A percentile compares a stretch with the other conserved stretches of the same genome.
These are phyloP conservation scores for Hippoglossus hippoglossus DNA, from an alignment of 2,797 vertebrate genomes.

Conservation along the genomic window DNA sequence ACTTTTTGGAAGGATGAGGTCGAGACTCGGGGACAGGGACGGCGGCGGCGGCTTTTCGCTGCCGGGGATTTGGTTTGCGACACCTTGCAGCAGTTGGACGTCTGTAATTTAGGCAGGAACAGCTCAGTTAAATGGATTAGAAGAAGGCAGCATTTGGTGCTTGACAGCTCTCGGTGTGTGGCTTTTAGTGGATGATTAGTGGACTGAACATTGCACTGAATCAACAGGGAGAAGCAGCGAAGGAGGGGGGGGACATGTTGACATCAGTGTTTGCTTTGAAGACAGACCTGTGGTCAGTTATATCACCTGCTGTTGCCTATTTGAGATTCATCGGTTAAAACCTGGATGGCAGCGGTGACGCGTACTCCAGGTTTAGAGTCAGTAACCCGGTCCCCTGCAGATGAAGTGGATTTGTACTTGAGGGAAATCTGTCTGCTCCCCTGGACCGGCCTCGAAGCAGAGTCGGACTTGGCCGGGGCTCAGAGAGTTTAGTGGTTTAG, in stretches of 20 bases:
- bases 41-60: slow-evolving; percentile 18
- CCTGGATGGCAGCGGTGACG: slow-evolving; percentile 17
- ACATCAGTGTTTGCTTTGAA: slow-evolving; percentile 11
- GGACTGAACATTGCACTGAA: slow-evolving; percentile 23
- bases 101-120: slow-evolving; percentile 52
- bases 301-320: slow-evolving; percentile 13
- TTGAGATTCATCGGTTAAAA: slow-evolving; percentile 7
- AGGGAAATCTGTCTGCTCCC: slow-evolving; percentile 19
- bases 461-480: slow-evolving; percentile 62
- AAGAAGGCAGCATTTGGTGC: slow-evolving; percentile 57
- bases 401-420: slow-evolving; percentile 42
- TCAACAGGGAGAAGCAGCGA: slow-evolving; percentile 21
- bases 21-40: slow-evolving; percentile 18
- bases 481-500: slow-evolving; percentile 66
- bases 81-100: slow-evolving; percentile 42
- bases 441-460: slow-evolving; percentile 30
- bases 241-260: neutral
- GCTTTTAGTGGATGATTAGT: slow-evolving; percentile 52
- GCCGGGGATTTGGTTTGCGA: slow-evolving; percentile 39
- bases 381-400: slow-evolving; percentile 36
- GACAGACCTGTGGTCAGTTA: slow-evolving; percentile 6
- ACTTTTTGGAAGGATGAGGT: slow-evolving; percentile 40
- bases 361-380: slow-evolving; percentile 30
- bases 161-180: slow-evolving; percentile 45
- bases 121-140: slow-evolving; percentile 61